Conservation (phyloP, 2,888 invertebrate genomes). For the Oscheius sp. region DNA sequence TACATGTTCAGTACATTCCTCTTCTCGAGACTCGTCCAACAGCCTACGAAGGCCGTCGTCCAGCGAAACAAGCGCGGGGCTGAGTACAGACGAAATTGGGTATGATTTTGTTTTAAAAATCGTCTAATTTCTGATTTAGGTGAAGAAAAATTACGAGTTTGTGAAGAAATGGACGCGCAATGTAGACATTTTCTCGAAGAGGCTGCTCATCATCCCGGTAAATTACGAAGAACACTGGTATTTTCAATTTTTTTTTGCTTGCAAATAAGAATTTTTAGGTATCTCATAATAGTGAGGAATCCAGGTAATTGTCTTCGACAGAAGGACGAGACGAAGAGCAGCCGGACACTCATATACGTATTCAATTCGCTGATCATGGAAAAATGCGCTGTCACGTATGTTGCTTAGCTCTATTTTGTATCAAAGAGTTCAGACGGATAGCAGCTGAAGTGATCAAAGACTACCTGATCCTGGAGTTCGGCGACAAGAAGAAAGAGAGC, state of each 20-base stretch:
- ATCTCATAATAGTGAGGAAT: constrained; percentile 17
- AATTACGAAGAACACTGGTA: constrained; percentile 23
- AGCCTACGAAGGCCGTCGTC: background rate
- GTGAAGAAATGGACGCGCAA: constrained; percentile 17
- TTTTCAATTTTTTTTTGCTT: background rate
- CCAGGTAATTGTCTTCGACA: constrained; percentile 14
- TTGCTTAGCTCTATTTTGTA: background rate
- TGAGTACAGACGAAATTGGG: background rate
- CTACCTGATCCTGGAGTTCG: constrained; percentile 10
- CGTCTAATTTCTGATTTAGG: background rate
- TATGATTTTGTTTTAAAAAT: background rate
- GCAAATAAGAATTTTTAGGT: constrained; percentile 1
- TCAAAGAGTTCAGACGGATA: background rate
- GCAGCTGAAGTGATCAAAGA: background rate
- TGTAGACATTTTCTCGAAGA: constrained; percentile 23
- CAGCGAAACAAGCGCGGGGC: background rate
- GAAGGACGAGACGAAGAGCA: background rate
- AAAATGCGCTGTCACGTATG: background rate
- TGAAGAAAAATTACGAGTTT: constrained; percentile 10
- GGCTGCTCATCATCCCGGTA: constrained; percentile 13
- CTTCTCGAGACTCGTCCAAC: background rate
- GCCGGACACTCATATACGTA: background rate
- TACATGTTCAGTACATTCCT: constrained; percentile 15
- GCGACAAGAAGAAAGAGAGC: constrained; percentile 8
- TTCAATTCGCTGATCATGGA: constrained; percentile 16